A percentile compares a stretch with the other conserved stretches of the same genome.
Evolutionary conservation across 2,113 vertebrate species (phyloP).

Genomic region (Hemibagrus wyckioides): DNA sequence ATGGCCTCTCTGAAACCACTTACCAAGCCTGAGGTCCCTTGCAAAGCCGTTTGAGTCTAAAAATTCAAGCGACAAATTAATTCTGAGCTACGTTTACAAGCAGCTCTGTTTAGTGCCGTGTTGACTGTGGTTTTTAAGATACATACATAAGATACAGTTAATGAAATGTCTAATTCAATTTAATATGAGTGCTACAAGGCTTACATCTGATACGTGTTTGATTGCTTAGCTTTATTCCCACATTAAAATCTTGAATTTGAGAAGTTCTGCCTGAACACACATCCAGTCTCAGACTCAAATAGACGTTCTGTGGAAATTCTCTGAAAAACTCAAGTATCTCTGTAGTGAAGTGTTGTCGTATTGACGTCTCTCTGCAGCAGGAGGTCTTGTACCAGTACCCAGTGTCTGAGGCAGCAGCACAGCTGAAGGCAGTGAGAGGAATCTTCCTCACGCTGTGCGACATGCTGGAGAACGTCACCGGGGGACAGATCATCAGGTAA

Average conservation of each 20-base stretch:
- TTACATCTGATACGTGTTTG: not conserved
- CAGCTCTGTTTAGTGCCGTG: not conserved
- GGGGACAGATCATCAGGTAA: constrained; percentile 89
- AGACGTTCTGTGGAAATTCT: not conserved
- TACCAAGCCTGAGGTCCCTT: not conserved
- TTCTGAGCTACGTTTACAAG: not conserved
- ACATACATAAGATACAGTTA: not conserved
- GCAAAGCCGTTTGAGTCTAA: not conserved
- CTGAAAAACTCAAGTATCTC: not conserved
- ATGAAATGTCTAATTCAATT: not conserved
- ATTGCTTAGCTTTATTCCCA: not conserved
- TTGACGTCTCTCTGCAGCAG: constrained; percentile 75
- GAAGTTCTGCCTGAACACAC: not conserved
- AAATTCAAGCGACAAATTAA: not conserved
- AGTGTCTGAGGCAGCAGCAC: constrained; percentile 82
- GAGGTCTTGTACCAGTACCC: constrained; percentile 96
- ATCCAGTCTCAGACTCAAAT: not conserved
- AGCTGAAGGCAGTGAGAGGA: constrained; percentile 89
- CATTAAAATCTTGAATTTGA: not conserved
- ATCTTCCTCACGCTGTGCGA: constrained; percentile 96
- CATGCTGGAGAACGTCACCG: constrained; percentile 92
- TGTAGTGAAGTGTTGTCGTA: not conserved
- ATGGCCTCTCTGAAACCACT: not conserved
- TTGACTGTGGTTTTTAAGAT: not conserved
- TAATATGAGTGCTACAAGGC: not conserved